phyloP scores from a whole-genome alignment of 2,113 vertebrate genomes.

The Chloebia gouldiae region DNA sequence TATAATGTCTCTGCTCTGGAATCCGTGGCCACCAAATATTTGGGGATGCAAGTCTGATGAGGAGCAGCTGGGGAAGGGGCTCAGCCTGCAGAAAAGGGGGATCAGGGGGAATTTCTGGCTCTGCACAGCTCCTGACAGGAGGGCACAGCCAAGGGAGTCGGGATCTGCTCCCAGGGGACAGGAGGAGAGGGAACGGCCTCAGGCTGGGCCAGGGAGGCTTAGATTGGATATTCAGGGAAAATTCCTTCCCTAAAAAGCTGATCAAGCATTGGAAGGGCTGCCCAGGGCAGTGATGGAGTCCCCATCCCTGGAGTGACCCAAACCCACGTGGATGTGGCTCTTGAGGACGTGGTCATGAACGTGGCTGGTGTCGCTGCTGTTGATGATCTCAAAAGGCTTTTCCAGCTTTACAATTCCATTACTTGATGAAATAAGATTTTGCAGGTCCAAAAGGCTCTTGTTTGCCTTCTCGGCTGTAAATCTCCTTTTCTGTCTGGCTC shows the following conservation, averaged over 20 bases:
- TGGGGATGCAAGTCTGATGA: neutral
- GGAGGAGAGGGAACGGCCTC: neutral
- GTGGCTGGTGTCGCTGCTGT: neutral
- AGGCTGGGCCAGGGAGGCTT: accelerated
- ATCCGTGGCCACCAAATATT: neutral
- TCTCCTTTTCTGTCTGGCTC: neutral
- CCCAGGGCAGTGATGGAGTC: neutral
- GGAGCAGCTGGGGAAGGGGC: neutral
- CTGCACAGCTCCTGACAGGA: neutral
- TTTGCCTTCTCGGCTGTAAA: neutral
- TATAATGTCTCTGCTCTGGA: accelerated
- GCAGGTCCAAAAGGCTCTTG: neutral
- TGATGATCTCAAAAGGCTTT: neutral
- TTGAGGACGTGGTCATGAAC: accelerated
- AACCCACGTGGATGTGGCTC: accelerated
- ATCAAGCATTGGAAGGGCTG: neutral
- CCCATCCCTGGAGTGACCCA: neutral
- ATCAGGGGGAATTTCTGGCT: neutral
- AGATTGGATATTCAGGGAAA: neutral
- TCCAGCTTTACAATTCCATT: neutral
- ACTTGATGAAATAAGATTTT: neutral
- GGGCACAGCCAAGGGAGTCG: accelerated
- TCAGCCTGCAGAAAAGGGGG: neutral
- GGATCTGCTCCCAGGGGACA: neutral
- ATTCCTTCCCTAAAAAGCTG: neutral